Base-by-base conservation (phyloP, 2,888 invertebrate species). In the Ormyrus labotus region DNA sequence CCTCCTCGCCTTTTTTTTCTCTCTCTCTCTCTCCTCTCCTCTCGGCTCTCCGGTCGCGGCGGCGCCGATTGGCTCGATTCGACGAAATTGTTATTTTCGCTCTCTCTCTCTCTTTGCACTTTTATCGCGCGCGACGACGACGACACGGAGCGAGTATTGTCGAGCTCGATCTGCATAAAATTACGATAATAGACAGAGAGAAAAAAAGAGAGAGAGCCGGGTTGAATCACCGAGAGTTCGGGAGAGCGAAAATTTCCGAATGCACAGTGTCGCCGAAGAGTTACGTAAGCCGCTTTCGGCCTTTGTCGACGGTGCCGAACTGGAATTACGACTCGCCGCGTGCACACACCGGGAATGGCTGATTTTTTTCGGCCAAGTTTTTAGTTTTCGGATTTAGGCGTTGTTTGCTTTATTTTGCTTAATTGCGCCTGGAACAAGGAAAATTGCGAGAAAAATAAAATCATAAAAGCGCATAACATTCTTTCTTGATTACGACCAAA, bases 31-130 rank as follows among this genome's bases (percentile, higher is more conserved):
- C 60, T 48, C 19, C 19, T 19, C 19, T 19, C 19, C 19, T 19
- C 19, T 19, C 53, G 10, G 7, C 61, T 10, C 67, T 48, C 53
- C 19, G n/a, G 58, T 34, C 57, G 19, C 57, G 19, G 6, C 57
- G 5, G 8, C 51, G 53, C 53, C 34, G 60, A 78, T 77, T 77
- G 81, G 58, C 64, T 74, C 76, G n/a, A 78, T 81, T 78, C 81
- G 78, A 7, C 78, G 78, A 81, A 81, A 81, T 74, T 61, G 57
- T 65, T 73, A 50, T 81, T 61, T 73, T 77, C 19, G 19, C 19
- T 19, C 19, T 19, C 2, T 19, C 19, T 19, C 19, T 73, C 55
- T 10, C 71, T 55, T 10, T 55, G 53, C 47, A 51, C 45, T 48
- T 78, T 67, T 77, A 57, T 70, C 70, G 53, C 61, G n/a, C 11